Evolutionary conservation across 2,888 invertebrate genomes (phyloP).

Genomic region (Lasiommata megera): DNA sequence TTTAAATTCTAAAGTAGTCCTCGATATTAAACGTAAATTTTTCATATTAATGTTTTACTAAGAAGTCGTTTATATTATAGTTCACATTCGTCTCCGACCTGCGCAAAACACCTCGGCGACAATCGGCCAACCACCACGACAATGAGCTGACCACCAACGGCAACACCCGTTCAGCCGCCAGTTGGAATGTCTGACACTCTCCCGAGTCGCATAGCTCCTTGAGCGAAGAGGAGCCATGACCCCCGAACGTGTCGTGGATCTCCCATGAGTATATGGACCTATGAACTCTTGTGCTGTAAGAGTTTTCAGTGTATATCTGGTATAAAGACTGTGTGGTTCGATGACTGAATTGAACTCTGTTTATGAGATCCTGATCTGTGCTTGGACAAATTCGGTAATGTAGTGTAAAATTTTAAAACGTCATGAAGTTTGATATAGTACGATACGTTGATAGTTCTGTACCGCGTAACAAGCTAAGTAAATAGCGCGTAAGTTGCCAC

Average conservation of each 20-base stretch:
- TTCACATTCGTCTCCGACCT: slow-evolving; percentile 68
- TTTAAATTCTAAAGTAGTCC: too few species aligned
- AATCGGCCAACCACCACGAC: slow-evolving; percentile 49
- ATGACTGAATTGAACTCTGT: background rate
- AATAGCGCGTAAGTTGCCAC: too few species aligned
- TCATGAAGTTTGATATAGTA: too few species aligned
- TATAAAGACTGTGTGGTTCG: background rate
- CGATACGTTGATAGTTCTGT: background rate
- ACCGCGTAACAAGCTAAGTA: too few species aligned
- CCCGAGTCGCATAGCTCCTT: slow-evolving; percentile 47
- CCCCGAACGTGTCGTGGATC: slow-evolving; percentile 65
- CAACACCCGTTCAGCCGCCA: slow-evolving; percentile 50
- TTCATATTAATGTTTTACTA: too few species aligned
- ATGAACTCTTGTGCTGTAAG: background rate
- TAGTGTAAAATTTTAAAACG: too few species aligned
- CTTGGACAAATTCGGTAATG: background rate
- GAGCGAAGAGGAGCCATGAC: slow-evolving; percentile 57
- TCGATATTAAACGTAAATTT: too few species aligned
- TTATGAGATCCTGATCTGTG: background rate
- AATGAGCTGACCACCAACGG: slow-evolving; percentile 69
- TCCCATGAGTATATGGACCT: slow-evolving; percentile 55
- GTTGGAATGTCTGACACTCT: slow-evolving; percentile 70
- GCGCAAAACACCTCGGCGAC: slow-evolving; percentile 58
- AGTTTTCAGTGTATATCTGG: background rate
- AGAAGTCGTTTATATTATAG: slow-evolving; percentile 44